Conservation (phyloP, 2,888 invertebrate genomes). For the Brachylomia viminalis region DNA sequence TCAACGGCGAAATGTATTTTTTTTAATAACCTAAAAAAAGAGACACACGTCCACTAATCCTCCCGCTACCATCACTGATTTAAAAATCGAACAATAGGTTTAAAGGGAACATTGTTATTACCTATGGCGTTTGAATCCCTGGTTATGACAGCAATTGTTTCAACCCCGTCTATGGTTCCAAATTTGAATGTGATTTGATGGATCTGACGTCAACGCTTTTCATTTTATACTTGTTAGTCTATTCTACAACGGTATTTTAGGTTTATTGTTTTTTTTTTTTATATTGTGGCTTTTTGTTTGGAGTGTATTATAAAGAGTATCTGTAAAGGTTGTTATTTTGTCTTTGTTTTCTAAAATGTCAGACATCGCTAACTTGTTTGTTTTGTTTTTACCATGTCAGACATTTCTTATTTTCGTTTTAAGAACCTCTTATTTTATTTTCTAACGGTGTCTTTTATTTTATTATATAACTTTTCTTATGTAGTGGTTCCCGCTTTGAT, state of each 20-base stretch:
- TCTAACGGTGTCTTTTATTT: constrained; percentile 2
- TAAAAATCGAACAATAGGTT: constrained; percentile 41
- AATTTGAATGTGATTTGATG: constrained; percentile 19
- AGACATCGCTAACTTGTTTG: constrained; percentile 13
- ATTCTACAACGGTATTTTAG: background rate
- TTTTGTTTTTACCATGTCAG: constrained; percentile 9
- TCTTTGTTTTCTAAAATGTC: constrained; percentile 12
- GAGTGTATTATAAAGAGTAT: constrained; percentile 1
- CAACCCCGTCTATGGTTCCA: background rate
- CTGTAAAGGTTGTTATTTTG: constrained; percentile 1
- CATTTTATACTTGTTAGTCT: background rate
- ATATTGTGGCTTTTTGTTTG: background rate
- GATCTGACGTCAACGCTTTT: constrained; percentile 12
- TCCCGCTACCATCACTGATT: constrained; percentile 26
- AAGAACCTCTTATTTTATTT: constrained; percentile 2
- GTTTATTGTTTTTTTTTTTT: background rate
- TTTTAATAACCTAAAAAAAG: background rate
- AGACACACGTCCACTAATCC: constrained; percentile 14
- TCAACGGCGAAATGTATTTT: background rate
- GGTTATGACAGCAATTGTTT: constrained; percentile 57
- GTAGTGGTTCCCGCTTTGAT: background rate
- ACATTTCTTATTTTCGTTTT: background rate
- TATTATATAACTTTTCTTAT: background rate
- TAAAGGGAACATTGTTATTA: constrained; percentile 28
- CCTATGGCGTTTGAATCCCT: constrained; percentile 34